phyloP scores from a whole-genome alignment of 2,888 invertebrate genomes.

The Andrena marginata region DNA sequence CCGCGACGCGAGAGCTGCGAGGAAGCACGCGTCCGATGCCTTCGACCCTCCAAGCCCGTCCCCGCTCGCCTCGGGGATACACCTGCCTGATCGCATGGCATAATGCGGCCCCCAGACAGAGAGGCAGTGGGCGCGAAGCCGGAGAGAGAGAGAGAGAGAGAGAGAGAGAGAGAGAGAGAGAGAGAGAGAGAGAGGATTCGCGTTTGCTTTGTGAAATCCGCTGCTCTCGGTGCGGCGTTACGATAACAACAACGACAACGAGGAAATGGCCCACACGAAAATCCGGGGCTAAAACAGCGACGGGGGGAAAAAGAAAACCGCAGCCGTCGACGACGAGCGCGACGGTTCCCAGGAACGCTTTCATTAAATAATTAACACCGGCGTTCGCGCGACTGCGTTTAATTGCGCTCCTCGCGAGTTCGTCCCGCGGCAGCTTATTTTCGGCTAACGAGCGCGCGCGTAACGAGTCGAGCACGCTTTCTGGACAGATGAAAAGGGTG shows the following conservation, averaged over 20 bases:
- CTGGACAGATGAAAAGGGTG: neutral
- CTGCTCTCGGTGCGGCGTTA: neutral
- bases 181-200: neutral
- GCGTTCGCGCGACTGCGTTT: constrained; percentile 13
- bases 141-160: neutral
- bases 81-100: constrained; percentile 11
- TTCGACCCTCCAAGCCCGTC: constrained; percentile 2
- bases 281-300: neutral
- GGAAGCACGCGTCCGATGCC: constrained; percentile 16
- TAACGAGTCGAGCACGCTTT: neutral
- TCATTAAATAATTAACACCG: constrained; percentile 29
- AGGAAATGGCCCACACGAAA: neutral
- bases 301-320: neutral
- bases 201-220: constrained; percentile 27
- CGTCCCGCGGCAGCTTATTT: neutral
- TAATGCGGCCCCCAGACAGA: neutral
- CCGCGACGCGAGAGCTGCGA: neutral
- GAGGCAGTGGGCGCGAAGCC: no score
- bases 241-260: neutral
- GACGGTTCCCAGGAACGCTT: neutral
- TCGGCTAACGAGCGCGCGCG: neutral
- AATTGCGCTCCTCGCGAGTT: constrained; percentile 13
- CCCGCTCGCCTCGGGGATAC: neutral
- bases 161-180: no score
- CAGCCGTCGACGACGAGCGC: neutral